These are phyloP conservation scores for Alexandromys fortis DNA, from an alignment of 2,113 vertebrate species.

Conservation along the genomic window DNA sequence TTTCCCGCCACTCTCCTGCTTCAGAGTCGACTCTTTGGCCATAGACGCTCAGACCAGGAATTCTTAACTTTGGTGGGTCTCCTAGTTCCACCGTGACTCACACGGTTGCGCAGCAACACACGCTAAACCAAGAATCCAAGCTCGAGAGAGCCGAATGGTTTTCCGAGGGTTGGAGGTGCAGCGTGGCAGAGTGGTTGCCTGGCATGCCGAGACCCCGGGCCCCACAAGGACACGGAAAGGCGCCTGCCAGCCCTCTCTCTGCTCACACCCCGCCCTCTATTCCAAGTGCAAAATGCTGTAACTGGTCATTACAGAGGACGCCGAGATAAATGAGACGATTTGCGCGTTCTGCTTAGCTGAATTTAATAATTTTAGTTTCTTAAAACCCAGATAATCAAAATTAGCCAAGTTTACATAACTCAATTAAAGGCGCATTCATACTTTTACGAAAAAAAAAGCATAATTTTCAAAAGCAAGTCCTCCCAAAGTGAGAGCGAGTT, in stretches of 20 bases:
- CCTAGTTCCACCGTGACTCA: background rate
- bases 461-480: constrained; percentile 43
- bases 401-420: constrained; percentile 31
- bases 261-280: background rate
- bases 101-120: background rate
- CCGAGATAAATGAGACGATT: constrained; percentile 26
- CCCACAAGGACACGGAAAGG: background rate
- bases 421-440: constrained; percentile 6
- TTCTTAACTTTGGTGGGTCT: background rate
- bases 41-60: background rate
- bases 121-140: background rate
- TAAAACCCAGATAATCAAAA: constrained; percentile 58
- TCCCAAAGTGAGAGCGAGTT: constrained; percentile 43
- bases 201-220: too few species aligned
- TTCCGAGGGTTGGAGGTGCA: background rate
- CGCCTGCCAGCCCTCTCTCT: background rate
- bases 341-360: background rate
- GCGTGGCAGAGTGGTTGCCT: background rate
- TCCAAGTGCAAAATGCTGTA: background rate
- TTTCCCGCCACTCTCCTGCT: background rate
- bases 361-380: constrained; percentile 50
- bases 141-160: background rate
- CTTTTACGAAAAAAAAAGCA: constrained; percentile 37
- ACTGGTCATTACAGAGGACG: background rate
- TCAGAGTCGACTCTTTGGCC: background rate